A percentile compares a stretch with the other conserved stretches of the same genome.
These are phyloP conservation scores for Phocides pigmalion DNA, from an alignment of 1,140 invertebrate species.

Conservation along the genomic window DNA sequence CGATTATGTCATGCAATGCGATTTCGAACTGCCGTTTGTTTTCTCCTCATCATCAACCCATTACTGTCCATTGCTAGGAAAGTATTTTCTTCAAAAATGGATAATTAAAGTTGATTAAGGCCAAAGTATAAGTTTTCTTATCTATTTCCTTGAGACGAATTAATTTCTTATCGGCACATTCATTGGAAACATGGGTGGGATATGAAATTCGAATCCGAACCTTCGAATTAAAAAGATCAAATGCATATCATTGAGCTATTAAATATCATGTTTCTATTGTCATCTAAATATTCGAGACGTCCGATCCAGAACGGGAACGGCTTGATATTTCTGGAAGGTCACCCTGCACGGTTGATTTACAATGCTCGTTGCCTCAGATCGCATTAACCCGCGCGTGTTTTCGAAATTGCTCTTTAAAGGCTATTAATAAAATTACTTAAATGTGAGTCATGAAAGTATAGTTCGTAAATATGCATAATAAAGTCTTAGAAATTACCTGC, in stretches of 20 bases:
- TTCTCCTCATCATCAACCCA: slow-evolving; percentile 45
- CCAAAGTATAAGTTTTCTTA: no score
- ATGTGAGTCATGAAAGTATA: slow-evolving; percentile 3
- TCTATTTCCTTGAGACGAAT: no score
- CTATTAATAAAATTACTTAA: slow-evolving; percentile 26
- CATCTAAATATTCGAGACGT: slow-evolving; percentile 40
- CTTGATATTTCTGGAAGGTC: slow-evolving; percentile 67
- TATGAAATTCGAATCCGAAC: no score
- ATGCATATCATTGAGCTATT: no score
- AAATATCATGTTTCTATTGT: slow-evolving; percentile 59
- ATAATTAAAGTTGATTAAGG: no score
- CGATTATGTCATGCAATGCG: slow-evolving; percentile 79
- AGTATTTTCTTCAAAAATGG: no score
- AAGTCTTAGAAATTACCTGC: slow-evolving; percentile 4
- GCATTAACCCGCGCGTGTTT: slow-evolving; percentile 32
- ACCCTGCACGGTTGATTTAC: slow-evolving; percentile 45
- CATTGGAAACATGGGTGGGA: no score
- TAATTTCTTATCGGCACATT: no score
- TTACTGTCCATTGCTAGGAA: neutral
- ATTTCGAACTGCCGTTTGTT: slow-evolving; percentile 60
- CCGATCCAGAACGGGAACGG: slow-evolving; percentile 33
- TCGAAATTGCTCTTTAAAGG: slow-evolving; percentile 25
- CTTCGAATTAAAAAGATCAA: no score
- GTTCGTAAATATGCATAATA: neutral
- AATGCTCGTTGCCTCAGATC: slow-evolving; percentile 8